Conservation (phyloP, 2,113 vertebrate species). For the Melanerpes aurifrons region DNA sequence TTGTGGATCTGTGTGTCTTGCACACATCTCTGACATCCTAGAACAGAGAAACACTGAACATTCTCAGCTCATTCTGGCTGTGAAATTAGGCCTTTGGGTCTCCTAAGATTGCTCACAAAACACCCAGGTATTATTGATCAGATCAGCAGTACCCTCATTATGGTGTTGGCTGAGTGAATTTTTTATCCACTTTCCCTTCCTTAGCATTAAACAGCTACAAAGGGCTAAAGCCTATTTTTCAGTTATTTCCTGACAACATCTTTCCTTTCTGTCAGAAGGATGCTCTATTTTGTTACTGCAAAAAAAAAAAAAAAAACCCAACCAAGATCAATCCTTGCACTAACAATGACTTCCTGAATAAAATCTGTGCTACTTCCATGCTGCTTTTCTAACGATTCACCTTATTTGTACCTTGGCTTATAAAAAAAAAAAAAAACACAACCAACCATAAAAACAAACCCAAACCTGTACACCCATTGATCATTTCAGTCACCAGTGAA, state of each 20-base stretch:
- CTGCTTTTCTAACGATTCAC: background rate
- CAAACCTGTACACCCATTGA: background rate
- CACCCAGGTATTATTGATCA: background rate
- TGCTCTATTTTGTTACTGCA: constrained; percentile 3
- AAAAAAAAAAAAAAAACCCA: background rate
- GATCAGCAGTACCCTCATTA: background rate
- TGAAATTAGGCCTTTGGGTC: background rate
- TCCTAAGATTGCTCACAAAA: background rate
- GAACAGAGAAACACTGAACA: background rate
- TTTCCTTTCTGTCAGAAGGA: constrained; percentile 5
- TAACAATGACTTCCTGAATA: constrained; percentile 17
- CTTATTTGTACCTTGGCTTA: constrained; percentile 26
- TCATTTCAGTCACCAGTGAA: constrained; percentile 31
- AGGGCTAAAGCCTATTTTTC: background rate
- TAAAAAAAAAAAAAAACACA: background rate
- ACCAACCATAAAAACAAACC: too few species aligned
- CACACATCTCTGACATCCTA: background rate
- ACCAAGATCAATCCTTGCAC: background rate
- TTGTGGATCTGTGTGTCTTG: background rate
- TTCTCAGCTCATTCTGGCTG: background rate
- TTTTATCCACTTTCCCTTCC: background rate
- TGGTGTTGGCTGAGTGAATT: background rate
- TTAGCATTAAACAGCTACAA: background rate
- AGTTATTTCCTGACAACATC: background rate
- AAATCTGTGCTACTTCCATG: constrained; percentile 3